These are phyloP conservation scores for Scrobipalpa costella DNA, from an alignment of 2,888 invertebrate genomes.

Conservation along the genomic window DNA sequence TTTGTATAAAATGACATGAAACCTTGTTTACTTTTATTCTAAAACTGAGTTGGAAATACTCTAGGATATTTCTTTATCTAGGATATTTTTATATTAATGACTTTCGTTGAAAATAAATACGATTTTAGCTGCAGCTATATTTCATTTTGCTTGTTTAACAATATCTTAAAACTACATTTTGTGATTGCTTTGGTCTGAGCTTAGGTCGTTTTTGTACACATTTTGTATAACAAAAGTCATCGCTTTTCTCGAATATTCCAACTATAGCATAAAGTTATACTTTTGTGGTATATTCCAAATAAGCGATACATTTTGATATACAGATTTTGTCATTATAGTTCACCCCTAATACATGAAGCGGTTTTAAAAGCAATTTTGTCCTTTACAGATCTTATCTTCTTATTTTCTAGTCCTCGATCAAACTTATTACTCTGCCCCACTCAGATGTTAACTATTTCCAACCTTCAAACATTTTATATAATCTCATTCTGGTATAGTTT, in stretches of 20 bases:
- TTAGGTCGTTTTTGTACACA: not conserved
- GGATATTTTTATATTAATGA: not conserved
- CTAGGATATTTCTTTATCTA: too few species aligned
- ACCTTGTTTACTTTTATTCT: too few species aligned
- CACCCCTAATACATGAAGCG: not conserved
- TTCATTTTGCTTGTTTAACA: slow-evolving; percentile 50
- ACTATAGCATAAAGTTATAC: too few species aligned
- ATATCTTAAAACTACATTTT: slow-evolving; percentile 14
- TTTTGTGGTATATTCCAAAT: not conserved
- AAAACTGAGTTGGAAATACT: too few species aligned
- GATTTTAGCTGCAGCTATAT: slow-evolving; percentile 50
- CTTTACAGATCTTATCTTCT: not conserved
- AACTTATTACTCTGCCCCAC: not conserved
- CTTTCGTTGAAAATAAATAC: not conserved
- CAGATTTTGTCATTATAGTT: not conserved
- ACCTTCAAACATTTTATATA: not conserved
- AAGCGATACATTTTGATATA: not conserved
- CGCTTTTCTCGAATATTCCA: not conserved
- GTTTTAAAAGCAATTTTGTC: not conserved
- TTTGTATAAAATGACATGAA: too few species aligned
- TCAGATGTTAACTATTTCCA: not conserved
- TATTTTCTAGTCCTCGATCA: not conserved
- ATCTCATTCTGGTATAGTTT: slow-evolving; percentile 16
- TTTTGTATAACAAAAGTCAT: not conserved
- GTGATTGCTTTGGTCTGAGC: slow-evolving; percentile 27